Conservation (phyloP, 2,888 invertebrate species). For the Helicoverpa assulta region DNA sequence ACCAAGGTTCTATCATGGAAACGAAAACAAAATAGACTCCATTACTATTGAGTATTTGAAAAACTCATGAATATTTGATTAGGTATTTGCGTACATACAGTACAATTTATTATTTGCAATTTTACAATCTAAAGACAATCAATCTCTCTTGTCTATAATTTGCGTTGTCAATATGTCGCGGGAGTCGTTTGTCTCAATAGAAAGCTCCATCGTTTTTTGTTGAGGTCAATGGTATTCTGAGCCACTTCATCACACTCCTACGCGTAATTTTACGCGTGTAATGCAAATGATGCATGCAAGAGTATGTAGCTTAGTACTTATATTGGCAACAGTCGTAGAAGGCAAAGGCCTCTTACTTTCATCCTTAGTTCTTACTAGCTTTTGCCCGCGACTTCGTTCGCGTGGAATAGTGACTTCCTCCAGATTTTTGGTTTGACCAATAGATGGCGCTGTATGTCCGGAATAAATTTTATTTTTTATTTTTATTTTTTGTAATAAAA, state of each 20-base stretch:
- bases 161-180: constrained; percentile 43
- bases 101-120: constrained; percentile 15
- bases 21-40: not conserved
- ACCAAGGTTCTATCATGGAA: constrained; percentile 1
- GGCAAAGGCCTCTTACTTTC: constrained; percentile 1
- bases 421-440: too few relatives aligned
- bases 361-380: not conserved
- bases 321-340: not conserved
- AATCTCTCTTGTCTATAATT: constrained; percentile 40
- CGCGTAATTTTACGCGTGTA: constrained; percentile 44
- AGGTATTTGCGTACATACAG: constrained; percentile 40
- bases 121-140: constrained; percentile 42
- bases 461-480: too few relatives aligned
- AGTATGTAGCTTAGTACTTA: constrained; percentile 16
- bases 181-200: constrained; percentile 50
- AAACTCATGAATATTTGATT: constrained; percentile 32
- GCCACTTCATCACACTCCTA: constrained; percentile 56
- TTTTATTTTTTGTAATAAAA: too few relatives aligned
- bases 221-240: constrained; percentile 63
- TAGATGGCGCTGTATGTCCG: too few relatives aligned
- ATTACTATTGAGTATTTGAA: not conserved
- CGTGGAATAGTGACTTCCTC: too few relatives aligned
- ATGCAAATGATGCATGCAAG: constrained; percentile 35
- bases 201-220: constrained; percentile 51
- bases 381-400: too few relatives aligned